A percentile compares a stretch with the other conserved stretches of the same genome.
These are phyloP conservation scores for Hemiprocne comata DNA, from an alignment of 2,113 vertebrate genomes.

Conservation along the genomic window DNA sequence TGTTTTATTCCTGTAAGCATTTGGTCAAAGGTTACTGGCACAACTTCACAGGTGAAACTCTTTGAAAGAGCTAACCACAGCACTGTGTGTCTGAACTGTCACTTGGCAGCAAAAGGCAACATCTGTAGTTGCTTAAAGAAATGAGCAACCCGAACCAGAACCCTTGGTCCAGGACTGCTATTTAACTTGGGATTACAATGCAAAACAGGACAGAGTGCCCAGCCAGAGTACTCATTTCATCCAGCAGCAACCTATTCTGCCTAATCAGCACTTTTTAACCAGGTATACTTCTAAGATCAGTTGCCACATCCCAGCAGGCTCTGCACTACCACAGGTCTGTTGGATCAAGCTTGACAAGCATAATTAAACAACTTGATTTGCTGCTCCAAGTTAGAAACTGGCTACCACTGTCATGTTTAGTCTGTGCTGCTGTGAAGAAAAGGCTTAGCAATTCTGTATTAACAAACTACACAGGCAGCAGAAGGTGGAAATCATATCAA, in stretches of 20 bases:
- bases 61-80: neutral
- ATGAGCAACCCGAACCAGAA: neutral
- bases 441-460: neutral
- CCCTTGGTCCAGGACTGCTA: neutral
- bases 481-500: neutral
- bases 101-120: conserved; percentile 19
- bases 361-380: neutral
- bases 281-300: neutral
- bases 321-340: neutral
- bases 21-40: conserved; percentile 35
- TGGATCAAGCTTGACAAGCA: neutral
- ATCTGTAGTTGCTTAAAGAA: conserved; percentile 42
- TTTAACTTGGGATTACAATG: conserved; percentile 28
- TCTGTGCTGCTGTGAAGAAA: neutral
- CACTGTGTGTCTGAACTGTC: neutral
- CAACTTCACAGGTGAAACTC: conserved; percentile 22
- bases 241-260: neutral
- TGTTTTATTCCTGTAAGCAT: conserved; percentile 1
- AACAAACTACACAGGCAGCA: neutral
- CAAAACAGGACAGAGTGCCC: neutral
- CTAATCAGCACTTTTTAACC: neutral
- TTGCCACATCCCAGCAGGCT: neutral
- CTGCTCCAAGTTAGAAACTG: neutral
- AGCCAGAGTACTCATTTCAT: neutral
- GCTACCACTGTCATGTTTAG: neutral